Evolutionary conservation across 2,888 invertebrate genomes (phyloP), one percentile per base, ranked within the genome.

Genomic region (Diaprepes abbreviatus): DNA sequence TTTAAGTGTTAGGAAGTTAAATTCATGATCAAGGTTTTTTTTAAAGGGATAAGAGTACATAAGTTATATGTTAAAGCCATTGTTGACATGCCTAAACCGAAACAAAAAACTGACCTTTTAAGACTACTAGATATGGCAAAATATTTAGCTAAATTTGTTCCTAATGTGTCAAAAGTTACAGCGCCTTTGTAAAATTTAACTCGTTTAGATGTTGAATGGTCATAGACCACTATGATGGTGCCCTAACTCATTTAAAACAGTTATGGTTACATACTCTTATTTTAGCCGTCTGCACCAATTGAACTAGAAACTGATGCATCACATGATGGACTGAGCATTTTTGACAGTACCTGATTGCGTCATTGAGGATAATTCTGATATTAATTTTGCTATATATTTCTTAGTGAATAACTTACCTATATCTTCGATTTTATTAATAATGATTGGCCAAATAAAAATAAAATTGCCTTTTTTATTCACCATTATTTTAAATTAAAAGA

Each of bases 221-320:
- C 62, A 6, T 76, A 73, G 70, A 10, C 9, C n/a, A 12, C 62
- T 66, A 72, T 45, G 10, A 76, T 35, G 6, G 73, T 12, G 59
- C 73, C n/a, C 60, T 78, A 1, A 17, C 14, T 21, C 57, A 75
- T 33, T 59, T 76, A 36, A 75, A 77, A 69, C 57, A 59, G 31
- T 65, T 76, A 9, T 52, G 75, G n/a, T 67, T 68, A 36, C 71
- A 64, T 71, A 74, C 76, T 50, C 78, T 78, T 4, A 65, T 75
- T 12, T 21, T 79, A 19, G 40, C 68, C 72, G 4, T 75, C 70
- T 6, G 66, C 72, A 28, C 64, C 63, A 24, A 73, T 81, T 14
- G 73, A 74, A 43, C 73, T 83, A 52, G 79, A 80, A 67, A 76
- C 79, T 19, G 79, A 80, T 74, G 74, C 77, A 1, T 75, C 74